Conservation (phyloP, 2,797 vertebrate genomes). For the Galago senegalensis region DNA sequence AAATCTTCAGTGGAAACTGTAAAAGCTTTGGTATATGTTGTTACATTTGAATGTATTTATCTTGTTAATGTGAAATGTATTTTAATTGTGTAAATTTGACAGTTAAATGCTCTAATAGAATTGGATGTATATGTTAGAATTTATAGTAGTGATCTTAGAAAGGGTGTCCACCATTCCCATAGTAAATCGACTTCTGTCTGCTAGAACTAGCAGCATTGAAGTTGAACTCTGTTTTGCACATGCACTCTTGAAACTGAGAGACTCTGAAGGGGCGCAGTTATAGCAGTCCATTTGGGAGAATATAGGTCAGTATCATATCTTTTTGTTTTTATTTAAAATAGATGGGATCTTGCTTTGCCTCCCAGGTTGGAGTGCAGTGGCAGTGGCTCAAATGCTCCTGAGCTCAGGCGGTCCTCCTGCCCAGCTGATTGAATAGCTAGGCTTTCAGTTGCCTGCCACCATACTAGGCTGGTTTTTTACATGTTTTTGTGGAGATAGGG, state of each 20-base stretch:
- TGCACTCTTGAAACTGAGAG: background rate
- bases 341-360: background rate
- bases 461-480: background rate
- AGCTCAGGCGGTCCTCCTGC: background rate
- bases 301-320: background rate
- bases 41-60: background rate
- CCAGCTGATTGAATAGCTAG: background rate
- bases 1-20: slow-evolving; percentile 58
- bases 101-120: slow-evolving; percentile 58
- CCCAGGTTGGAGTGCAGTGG: background rate
- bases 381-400: background rate
- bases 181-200: background rate
- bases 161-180: background rate
- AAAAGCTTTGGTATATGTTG: background rate
- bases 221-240: slow-evolving; percentile 10
- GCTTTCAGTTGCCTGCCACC: background rate
- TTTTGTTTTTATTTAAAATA: background rate
- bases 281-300: background rate
- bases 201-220: background rate
- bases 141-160: slow-evolving; percentile 48
- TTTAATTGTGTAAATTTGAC: background rate
- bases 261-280: background rate
- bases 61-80: background rate
- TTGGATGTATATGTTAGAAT: slow-evolving; percentile 15
- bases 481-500: background rate